phyloP scores from a whole-genome alignment of 1,140 invertebrate species.

The Wasmannia auropunctata region DNA sequence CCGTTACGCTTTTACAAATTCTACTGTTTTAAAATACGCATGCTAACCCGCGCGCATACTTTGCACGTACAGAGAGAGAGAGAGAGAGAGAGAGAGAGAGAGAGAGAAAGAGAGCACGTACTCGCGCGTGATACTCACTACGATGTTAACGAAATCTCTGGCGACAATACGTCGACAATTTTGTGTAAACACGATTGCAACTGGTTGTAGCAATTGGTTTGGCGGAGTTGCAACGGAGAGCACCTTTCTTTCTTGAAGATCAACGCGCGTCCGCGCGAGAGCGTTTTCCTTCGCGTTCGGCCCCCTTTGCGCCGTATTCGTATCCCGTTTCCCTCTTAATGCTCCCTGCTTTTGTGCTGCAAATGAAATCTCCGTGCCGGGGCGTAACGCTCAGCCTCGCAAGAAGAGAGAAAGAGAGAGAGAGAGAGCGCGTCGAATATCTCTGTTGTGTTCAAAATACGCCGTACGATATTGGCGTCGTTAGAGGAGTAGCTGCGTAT shows the following conservation, averaged over 20 bases:
- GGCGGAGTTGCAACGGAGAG: too few species aligned
- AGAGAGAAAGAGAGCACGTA: too few species aligned
- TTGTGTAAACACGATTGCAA: neutral
- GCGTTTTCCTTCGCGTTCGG: slow-evolving; percentile 11
- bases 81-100: too few species aligned
- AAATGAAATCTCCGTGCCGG: slow-evolving; percentile 63
- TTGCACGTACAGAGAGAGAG: neutral
- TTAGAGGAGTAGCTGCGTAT: slow-evolving; percentile 14
- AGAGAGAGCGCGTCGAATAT: slow-evolving; percentile 10
- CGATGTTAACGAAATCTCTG: slow-evolving; percentile 48
- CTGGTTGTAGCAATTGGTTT: slow-evolving; percentile 8
- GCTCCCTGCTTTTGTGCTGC: slow-evolving; percentile 56
- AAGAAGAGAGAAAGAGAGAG: neutral
- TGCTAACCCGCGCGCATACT: neutral
- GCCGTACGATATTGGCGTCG: slow-evolving; percentile 35
- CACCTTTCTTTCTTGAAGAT: neutral
- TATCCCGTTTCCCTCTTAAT: slow-evolving; percentile 54
- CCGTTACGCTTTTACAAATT: slow-evolving; percentile 38
- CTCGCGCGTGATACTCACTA: neutral
- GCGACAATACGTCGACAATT: neutral
- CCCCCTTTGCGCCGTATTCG: neutral
- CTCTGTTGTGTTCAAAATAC: slow-evolving; percentile 56
- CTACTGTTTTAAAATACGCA: slow-evolving; percentile 13
- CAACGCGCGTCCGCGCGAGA: neutral
- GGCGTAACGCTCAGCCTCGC: slow-evolving; percentile 21